Conservation (phyloP, 2,113 vertebrate species). For the Plestiodon gilberti region DNA sequence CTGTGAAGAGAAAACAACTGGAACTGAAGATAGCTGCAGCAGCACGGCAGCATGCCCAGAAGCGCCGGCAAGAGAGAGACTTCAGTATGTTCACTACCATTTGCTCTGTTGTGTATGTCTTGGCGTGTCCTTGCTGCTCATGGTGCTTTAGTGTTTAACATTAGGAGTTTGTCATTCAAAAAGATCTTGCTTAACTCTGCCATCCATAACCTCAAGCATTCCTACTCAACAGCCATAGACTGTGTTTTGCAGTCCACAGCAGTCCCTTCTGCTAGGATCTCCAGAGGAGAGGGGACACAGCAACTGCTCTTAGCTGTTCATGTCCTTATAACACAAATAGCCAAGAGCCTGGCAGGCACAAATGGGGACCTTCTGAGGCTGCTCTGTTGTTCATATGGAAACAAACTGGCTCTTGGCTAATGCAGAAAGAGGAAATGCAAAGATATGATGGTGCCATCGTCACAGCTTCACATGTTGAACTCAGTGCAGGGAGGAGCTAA, state of each 20-base stretch:
- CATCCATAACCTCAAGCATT: background rate
- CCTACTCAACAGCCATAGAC: background rate
- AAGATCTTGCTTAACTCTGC: background rate
- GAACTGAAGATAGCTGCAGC: constrained; percentile 90
- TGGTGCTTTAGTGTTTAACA: background rate
- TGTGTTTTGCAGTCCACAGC: background rate
- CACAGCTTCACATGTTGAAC: background rate
- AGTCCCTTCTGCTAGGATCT: too few relatives aligned
- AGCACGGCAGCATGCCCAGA: constrained; percentile 83
- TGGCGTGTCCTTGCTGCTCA: background rate
- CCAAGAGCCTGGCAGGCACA: background rate
- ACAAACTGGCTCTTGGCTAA: background rate
- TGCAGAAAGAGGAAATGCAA: background rate
- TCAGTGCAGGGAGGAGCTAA: background rate
- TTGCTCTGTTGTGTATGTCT: background rate
- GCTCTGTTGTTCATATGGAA: background rate
- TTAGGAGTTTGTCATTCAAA: background rate
- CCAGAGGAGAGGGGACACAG: background rate
- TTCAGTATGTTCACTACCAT: constrained; percentile 50
- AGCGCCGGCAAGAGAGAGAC: constrained; percentile 79
- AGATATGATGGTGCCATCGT: background rate
- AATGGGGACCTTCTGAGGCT: background rate
- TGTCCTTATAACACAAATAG: too few relatives aligned
- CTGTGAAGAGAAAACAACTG: constrained; percentile 89
- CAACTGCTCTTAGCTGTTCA: background rate